phyloP scores from a whole-genome alignment of 2,797 vertebrate genomes.

The Paedocypris micromegethes region DNA sequence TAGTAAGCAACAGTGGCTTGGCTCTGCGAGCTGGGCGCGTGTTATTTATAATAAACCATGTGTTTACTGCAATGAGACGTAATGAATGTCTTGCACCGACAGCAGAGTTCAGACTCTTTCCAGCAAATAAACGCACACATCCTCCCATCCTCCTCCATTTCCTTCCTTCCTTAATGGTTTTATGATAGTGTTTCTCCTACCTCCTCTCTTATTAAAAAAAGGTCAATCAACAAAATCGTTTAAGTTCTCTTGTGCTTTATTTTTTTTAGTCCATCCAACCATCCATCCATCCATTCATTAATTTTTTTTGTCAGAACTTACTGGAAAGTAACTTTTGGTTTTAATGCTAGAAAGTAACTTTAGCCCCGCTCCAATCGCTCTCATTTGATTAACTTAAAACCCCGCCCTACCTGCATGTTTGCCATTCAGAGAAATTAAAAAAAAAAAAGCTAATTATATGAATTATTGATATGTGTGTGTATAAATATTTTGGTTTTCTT shows the following conservation, averaged over 20 bases:
- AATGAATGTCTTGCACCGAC: constrained; percentile 66
- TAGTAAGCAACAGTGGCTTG: not conserved
- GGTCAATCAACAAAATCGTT: constrained; percentile 54
- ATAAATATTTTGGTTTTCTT: no score
- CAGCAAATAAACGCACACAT: constrained; percentile 14
- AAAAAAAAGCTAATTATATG: no score
- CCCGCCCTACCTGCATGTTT: no score
- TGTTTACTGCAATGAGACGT: constrained; percentile 69
- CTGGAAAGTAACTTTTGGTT: no score
- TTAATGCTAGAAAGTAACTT: no score
- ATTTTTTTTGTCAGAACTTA: no score
- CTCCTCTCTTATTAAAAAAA: constrained; percentile 60
- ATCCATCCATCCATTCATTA: no score
- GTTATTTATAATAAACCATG: constrained; percentile 62
- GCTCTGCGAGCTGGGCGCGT: constrained; percentile 47
- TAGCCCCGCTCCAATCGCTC: no score
- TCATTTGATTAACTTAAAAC: no score
- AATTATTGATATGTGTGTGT: no score
- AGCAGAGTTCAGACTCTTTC: constrained; percentile 53
- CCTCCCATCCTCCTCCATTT: constrained; percentile 13
- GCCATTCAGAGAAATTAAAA: no score
- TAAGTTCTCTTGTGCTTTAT: constrained; percentile 31
- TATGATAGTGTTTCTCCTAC: constrained; percentile 38
- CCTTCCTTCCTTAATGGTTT: constrained; percentile 36
- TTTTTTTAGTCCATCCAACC: not conserved